Conservation (phyloP, 2,797 vertebrate genomes). For the Lerista edwardsae region DNA sequence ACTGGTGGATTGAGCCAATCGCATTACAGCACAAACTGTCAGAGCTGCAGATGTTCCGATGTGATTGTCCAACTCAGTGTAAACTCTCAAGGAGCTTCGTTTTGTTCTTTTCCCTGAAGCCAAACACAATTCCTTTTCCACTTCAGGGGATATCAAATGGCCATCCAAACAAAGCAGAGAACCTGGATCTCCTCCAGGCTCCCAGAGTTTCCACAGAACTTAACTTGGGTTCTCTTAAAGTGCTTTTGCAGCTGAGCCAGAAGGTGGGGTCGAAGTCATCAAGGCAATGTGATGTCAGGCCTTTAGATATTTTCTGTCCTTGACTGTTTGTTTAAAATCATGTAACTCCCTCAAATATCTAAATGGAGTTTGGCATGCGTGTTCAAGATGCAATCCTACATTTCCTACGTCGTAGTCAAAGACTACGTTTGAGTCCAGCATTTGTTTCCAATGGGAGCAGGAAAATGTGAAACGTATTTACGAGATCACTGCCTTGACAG, state of each 20-base stretch:
- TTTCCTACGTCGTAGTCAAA: background rate
- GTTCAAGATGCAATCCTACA: background rate
- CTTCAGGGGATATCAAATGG: background rate
- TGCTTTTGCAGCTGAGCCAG: background rate
- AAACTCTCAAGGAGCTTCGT: background rate
- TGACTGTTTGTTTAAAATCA: background rate
- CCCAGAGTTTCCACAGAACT: background rate
- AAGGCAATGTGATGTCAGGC: background rate
- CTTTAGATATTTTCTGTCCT: background rate
- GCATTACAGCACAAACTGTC: background rate
- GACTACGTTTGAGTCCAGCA: background rate
- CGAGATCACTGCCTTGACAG: background rate
- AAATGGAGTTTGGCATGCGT: background rate
- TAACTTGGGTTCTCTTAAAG: background rate
- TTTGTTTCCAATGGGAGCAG: background rate
- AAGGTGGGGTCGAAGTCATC: background rate
- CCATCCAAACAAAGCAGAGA: conserved; percentile 1
- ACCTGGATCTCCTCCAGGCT: background rate
- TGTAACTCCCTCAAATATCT: background rate
- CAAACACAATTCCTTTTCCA: background rate
- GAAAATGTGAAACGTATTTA: background rate
- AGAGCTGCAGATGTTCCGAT: background rate
- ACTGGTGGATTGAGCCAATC: background rate
- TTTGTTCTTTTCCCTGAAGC: background rate
- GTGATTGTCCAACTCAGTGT: background rate